phyloP scores from a whole-genome alignment of 2,113 vertebrate species.

The Hemibagrus wyckioides region DNA sequence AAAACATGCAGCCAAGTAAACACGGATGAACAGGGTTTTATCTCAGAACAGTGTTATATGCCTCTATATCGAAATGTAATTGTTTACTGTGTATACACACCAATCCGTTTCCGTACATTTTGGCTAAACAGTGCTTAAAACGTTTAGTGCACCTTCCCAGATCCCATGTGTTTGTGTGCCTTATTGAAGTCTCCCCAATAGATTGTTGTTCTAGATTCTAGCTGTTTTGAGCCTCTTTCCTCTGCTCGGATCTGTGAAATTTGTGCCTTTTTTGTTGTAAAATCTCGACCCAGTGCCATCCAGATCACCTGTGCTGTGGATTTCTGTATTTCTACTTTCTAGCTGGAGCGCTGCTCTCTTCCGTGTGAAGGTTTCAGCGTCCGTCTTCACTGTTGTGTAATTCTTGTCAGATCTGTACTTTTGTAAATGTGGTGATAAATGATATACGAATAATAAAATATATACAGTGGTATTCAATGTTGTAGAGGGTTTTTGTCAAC shows the following conservation, averaged over 20 bases:
- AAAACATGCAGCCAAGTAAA: not conserved
- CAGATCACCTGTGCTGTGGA: conserved; percentile 40
- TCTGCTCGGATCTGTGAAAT: conserved; percentile 29
- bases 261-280: conserved; percentile 50
- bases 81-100: conserved; percentile 47
- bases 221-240: conserved; percentile 22
- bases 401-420: conserved; percentile 48
- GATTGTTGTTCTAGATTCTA: not conserved
- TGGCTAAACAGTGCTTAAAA: conserved; percentile 44
- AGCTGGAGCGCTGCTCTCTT: conserved; percentile 36
- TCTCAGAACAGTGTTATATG: conserved; percentile 11
- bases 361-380: conserved; percentile 36
- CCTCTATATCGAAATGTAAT: conserved; percentile 38
- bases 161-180: conserved; percentile 52
- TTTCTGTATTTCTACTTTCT: conserved; percentile 14
- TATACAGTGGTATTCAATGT: conserved; percentile 6
- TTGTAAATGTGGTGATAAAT: conserved; percentile 55
- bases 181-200: conserved; percentile 41
- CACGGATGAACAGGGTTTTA: not conserved
- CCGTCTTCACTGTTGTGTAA: conserved; percentile 31
- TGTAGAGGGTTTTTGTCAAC: not conserved
- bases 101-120: conserved; percentile 36
- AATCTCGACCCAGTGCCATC: conserved; percentile 25
- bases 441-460: conserved; percentile 41
- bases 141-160: conserved; percentile 33